Base-by-base conservation (phyloP, 2,113 vertebrate species). In the Amazona vittata region DNA sequence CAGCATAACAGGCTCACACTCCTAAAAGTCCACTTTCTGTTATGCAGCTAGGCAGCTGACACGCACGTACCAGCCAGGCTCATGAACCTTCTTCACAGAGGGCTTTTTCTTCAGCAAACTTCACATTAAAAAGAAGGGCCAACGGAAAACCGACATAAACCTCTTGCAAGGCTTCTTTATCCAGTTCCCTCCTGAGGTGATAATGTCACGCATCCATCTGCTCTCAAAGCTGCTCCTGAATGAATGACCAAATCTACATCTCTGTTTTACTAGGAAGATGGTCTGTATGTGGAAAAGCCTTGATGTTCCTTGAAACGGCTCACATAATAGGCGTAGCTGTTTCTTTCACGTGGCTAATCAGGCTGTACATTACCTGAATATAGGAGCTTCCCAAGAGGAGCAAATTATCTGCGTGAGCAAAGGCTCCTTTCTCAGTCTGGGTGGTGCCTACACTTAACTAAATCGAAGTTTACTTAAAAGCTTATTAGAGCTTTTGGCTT, bases 381-480 rank as follows among this genome's bases (percentile, higher is more conserved):
- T 5, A 17, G 73, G 89, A 95, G 77, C 29, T 89, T 89, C 94
- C 77, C 93, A 89, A 84, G 89, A 94, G 86, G 55, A 84, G 46
- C 39, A 89, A 89, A 94, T 78, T 16, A 68, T 39, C 89, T 59
- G 14, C 43, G 44, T 78, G 50, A 84, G 76, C 83, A 92, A 75
- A 91, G 69, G 47, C 26, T 96, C 43, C 65, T 71, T 94, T 83
- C 43, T 89, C 15, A 1, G 46, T 43, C 83, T 60, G 52, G 83
- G 94, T 0, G 7, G 64, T 90, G 86, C 65, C 93, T 68, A 64
- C 77, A 22, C 73, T 71, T 94, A 94, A 96, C 89, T 52, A 91
- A 95, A 97, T 95, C 86, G 57, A 89, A 95, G 90, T 93, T 96
- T 91, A 92, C 77, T 91, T 91, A 95, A 94, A 90, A 89, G 81